A percentile compares a stretch with the other conserved stretches of the same genome.
These are phyloP conservation scores for Channa striata DNA, from an alignment of 2,797 vertebrate genomes.

Conservation along the genomic window DNA sequence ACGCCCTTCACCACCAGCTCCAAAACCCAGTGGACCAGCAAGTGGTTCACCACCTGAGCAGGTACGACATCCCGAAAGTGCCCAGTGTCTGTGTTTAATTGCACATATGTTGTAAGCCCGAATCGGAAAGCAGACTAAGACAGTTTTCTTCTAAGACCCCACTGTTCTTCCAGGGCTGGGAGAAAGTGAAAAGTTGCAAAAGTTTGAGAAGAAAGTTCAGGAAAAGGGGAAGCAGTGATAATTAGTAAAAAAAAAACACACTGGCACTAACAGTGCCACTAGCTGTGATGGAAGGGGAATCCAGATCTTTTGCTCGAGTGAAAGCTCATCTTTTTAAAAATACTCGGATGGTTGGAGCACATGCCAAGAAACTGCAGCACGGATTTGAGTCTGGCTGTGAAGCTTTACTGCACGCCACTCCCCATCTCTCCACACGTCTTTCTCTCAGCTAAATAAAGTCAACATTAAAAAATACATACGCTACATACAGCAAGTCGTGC, in stretches of 20 bases:
- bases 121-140: background rate
- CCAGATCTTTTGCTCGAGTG: background rate
- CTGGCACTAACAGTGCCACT: background rate
- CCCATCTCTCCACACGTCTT: too few species aligned
- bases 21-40: conserved; percentile 56
- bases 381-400: too few species aligned
- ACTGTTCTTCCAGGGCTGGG: too few species aligned
- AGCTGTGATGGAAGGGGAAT: background rate
- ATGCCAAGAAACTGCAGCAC: too few species aligned
- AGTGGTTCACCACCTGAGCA: conserved; percentile 64
- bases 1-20: conserved; percentile 68
- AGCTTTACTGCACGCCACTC: too few species aligned
- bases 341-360: too few species aligned
- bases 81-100: background rate
- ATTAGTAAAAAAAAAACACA: background rate
- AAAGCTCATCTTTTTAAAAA: background rate
- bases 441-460: too few species aligned
- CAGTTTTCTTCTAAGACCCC: too few species aligned
- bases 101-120: background rate
- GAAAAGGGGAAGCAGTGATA: background rate
- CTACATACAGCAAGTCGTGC: too few species aligned
- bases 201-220: background rate
- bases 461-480: too few species aligned
- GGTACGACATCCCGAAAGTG: conserved; percentile 32
- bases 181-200: background rate